phyloP scores from a whole-genome alignment of 2,888 invertebrate species.

The Hyposoter didymator region DNA sequence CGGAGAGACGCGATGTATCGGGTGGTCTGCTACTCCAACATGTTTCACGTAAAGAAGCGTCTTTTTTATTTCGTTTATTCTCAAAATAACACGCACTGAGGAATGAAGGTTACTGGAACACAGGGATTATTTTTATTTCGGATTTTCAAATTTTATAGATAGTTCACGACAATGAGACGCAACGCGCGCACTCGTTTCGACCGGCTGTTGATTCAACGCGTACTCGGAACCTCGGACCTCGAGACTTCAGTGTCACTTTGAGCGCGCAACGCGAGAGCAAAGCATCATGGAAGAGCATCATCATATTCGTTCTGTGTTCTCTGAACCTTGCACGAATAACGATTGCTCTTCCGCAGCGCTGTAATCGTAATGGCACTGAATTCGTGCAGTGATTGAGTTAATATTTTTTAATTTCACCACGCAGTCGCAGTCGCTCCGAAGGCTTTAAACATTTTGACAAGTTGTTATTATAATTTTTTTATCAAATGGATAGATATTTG shows the following conservation, averaged over 20 bases:
- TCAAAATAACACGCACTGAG: constrained; percentile 4
- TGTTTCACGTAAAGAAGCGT: constrained; percentile 32
- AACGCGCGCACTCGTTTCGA: constrained; percentile 55
- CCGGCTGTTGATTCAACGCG: constrained; percentile 66
- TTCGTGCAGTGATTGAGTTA: too few relatives aligned
- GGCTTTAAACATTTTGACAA: too few relatives aligned
- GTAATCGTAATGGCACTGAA: too few relatives aligned
- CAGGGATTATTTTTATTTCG: background rate
- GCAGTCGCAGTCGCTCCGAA: too few relatives aligned
- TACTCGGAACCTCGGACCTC: constrained; percentile 3
- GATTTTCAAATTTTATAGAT: background rate
- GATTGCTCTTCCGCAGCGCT: too few relatives aligned
- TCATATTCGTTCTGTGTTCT: too few relatives aligned
- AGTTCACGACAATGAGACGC: constrained; percentile 20
- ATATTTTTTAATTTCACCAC: too few relatives aligned
- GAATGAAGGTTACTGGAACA: background rate
- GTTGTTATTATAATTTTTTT: too few relatives aligned
- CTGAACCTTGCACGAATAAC: too few relatives aligned
- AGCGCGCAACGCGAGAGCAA: constrained; percentile 36
- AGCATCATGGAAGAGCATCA: background rate
- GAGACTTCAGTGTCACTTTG: constrained; percentile 46
- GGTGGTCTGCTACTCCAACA: constrained; percentile 41
- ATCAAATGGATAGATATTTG: too few relatives aligned
- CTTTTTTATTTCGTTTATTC: constrained; percentile 21
- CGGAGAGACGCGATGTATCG: constrained; percentile 49